Conservation (phyloP, 2,888 invertebrate genomes). For the Capitulum mitella region DNA sequence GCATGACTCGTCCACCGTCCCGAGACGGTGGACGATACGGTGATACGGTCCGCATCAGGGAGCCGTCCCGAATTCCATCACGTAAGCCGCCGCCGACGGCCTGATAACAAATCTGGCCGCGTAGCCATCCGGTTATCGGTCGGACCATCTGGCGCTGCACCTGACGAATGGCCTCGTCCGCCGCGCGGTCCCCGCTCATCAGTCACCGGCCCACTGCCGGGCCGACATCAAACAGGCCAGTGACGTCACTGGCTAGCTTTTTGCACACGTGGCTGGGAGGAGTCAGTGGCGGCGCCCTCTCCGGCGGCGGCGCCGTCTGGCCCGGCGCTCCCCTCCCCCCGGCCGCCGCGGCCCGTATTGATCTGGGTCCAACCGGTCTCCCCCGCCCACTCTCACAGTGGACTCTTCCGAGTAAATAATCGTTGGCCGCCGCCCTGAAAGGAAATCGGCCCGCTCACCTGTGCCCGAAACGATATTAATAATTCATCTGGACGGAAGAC, state of each 20-base stretch:
- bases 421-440: not conserved
- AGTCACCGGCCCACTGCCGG: not conserved
- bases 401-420: conserved; percentile 5
- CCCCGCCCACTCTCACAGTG: not conserved
- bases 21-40: no score
- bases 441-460: not conserved
- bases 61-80: no score
- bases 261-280: conserved; percentile 20
- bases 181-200: not conserved
- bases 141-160: not conserved
- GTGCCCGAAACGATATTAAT: not conserved
- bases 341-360: not conserved
- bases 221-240: not conserved
- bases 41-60: no score
- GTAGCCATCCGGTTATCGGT: not conserved
- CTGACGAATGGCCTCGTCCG: not conserved
- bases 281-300: not conserved
- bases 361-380: not conserved
- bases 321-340: not conserved
- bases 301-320: not conserved
- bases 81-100: no score
- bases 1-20: no score
- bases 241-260: not conserved
- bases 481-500: not conserved
- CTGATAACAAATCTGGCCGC: no score